Base-by-base conservation (phyloP, 2,113 vertebrate genomes). In the Neodontobutis hainanensis region DNA sequence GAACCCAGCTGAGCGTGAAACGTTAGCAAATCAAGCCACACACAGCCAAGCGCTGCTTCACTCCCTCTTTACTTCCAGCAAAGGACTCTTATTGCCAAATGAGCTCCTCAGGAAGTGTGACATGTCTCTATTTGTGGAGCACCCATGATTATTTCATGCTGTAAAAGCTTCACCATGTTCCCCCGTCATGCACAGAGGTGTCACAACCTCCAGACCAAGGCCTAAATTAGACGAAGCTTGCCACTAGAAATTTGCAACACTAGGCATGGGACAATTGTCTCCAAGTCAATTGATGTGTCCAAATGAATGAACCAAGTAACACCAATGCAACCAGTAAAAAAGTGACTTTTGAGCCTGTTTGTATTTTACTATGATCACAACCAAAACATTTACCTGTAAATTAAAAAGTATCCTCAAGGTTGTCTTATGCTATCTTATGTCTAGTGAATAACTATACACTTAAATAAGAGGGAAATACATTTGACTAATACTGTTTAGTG, bases 141-240 rank as follows among this genome's bases (percentile, higher is more conserved):
- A 78, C 3, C 19, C 59, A 88, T 92, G 15, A 87, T 87, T 90
- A 83, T 90, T 91, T 90, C 66, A 89, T 90, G 83, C 61, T 77
- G 62, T 92, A 86, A 90, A 92, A 90, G 86, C 86, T 78, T 68
- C 43, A 53, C 73, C 62, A 34, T 38, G 64, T 42, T 73, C 58
- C 55, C 35, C 64, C 73, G 60, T 75, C 72, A 46, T 67, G 68
- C 62, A 50, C 65, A 51, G 63, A 83, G 68, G 75, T 56, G 65
- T 80, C 70, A 56, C 46, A 47, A 62, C 63, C 61, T 61, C 85
- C 43, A 46, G 73, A 75, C 34, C 47, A 38, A 44, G 35, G 70
- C 52, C 68, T 61, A 72, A 58, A 50, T 56, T n/a, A 7, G 16
- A 73, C 4, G n/a, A 50, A 72, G 12, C 5, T 14, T 36, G 34